Percentiles rank a stretch among this genome's conserved stretches.
Conservation (phyloP, 1,140 invertebrate species). For the Drosophila nigromelanica region DNA sequence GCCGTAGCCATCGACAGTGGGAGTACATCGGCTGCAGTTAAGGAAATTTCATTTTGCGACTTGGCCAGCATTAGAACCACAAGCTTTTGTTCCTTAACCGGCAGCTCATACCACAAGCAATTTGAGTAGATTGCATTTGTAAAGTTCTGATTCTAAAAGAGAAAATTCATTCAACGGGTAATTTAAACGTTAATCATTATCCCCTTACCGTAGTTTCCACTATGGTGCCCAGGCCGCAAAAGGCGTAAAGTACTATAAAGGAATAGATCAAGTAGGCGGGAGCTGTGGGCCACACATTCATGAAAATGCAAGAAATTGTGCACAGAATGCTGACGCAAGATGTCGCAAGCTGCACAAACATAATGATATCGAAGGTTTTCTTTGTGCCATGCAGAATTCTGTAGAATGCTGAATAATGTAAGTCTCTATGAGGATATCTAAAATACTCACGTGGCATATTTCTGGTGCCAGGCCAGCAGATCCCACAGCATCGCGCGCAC, state of each 20-base stretch:
- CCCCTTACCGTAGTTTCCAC: slow-evolving; percentile 51
- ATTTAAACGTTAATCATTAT: background rate
- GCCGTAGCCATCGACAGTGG: slow-evolving; percentile 67
- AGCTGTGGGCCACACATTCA: slow-evolving; percentile 56
- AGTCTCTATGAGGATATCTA: accelerated
- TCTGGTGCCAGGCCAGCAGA: slow-evolving; percentile 58
- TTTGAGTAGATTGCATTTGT: slow-evolving; percentile 43
- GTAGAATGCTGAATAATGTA: background rate
- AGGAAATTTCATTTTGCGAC: slow-evolving; percentile 48
- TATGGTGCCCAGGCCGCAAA: slow-evolving; percentile 58
- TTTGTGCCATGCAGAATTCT: slow-evolving; percentile 55
- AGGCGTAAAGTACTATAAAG: slow-evolving; percentile 47
- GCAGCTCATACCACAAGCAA: slow-evolving; percentile 66
- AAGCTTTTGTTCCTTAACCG: slow-evolving; percentile 48
- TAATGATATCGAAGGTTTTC: slow-evolving; percentile 40
- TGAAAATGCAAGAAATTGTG: slow-evolving; percentile 65
- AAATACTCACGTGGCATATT: slow-evolving; percentile 38
- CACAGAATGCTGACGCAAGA: slow-evolving; percentile 43
- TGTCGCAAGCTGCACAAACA: slow-evolving; percentile 53
- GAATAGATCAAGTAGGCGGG: slow-evolving; percentile 49
- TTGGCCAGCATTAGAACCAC: slow-evolving; percentile 66
- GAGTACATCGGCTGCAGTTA: slow-evolving; percentile 53
- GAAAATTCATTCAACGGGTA: background rate
- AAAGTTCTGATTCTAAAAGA: slow-evolving; percentile 48
- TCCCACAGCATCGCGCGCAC: slow-evolving; percentile 31